Percentiles rank a stretch among this genome's conserved stretches.
These are phyloP conservation scores for Chloebia gouldiae DNA, from an alignment of 2,113 vertebrate genomes.

Conservation along the genomic window DNA sequence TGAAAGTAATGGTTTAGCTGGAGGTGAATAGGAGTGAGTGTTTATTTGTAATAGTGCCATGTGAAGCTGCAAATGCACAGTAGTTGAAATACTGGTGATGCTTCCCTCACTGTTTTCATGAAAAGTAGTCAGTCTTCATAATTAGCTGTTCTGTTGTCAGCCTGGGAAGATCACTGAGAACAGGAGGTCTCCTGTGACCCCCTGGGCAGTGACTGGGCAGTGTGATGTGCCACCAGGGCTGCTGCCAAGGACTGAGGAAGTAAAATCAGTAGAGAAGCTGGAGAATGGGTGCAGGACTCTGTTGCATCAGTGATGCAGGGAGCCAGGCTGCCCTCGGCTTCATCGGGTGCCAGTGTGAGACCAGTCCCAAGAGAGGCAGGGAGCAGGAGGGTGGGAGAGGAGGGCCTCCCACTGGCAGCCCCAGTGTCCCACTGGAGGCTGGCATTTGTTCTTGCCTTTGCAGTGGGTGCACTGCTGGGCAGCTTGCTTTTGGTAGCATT, in stretches of 20 bases:
- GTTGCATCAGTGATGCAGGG: neutral
- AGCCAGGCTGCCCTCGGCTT: neutral
- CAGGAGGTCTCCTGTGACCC: neutral
- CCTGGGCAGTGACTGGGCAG: neutral
- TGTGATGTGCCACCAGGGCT: fast-evolving
- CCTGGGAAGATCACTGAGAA: neutral
- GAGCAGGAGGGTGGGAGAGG: neutral
- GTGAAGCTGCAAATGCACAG: neutral
- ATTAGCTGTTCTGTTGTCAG: neutral
- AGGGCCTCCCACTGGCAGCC: fast-evolving
- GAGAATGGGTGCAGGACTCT: neutral
- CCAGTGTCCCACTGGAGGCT: neutral
- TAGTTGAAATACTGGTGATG: neutral
- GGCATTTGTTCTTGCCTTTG: fast-evolving
- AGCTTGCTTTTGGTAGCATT: neutral
- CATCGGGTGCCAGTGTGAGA: too few relatives aligned
- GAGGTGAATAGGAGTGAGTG: neutral
- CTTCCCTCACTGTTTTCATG: neutral
- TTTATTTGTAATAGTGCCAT: neutral
- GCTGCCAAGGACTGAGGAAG: neutral
- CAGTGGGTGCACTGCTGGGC: fast-evolving
- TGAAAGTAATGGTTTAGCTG: neutral
- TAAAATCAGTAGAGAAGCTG: neutral
- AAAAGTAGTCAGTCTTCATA: neutral
- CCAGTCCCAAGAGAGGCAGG: neutral